phyloP scores from a whole-genome alignment of 1,140 invertebrate species.

The Solenopsis fugax region DNA sequence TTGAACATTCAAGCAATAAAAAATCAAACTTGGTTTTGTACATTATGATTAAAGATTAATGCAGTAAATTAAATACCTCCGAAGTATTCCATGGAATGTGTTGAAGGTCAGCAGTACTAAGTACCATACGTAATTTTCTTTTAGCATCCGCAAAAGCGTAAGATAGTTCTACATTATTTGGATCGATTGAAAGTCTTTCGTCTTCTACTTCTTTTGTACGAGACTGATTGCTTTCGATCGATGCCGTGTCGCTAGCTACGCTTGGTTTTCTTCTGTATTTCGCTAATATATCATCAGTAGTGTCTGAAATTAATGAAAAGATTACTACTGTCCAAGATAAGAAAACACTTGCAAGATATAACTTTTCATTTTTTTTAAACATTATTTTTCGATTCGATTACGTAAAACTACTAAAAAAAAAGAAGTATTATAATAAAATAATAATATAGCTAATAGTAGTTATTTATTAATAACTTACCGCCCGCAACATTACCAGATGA shows the following conservation, averaged over 20 bases:
- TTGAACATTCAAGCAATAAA: slow-evolving; percentile 7
- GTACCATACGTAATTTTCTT: slow-evolving; percentile 95
- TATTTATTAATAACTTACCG: slow-evolving; percentile 74
- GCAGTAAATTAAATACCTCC: slow-evolving; percentile 76
- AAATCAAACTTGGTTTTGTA: neutral
- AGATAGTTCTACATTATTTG: slow-evolving; percentile 88
- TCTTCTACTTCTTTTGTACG: slow-evolving; percentile 85
- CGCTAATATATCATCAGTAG: slow-evolving; percentile 96
- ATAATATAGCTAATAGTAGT: neutral
- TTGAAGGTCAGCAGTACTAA: slow-evolving; percentile 93
- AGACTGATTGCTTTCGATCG: slow-evolving; percentile 83
- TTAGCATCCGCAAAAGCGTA: slow-evolving; percentile 95
- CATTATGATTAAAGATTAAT: slow-evolving; percentile 20
- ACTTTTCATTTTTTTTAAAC: neutral
- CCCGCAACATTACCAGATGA: slow-evolving; percentile 77
- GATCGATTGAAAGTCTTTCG: slow-evolving; percentile 88
- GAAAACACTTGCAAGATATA: too few species aligned
- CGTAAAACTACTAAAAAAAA: neutral
- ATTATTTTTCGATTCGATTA: slow-evolving; percentile 12
- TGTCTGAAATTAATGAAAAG: slow-evolving; percentile 87
- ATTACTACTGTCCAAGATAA: neutral
- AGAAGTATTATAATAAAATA: neutral
- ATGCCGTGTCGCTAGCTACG: slow-evolving; percentile 87
- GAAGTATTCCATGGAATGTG: slow-evolving; percentile 84
- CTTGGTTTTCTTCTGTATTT: slow-evolving; percentile 96